Conservation (phyloP, 2,797 vertebrate species). For the Chromobotia macracanthus region DNA sequence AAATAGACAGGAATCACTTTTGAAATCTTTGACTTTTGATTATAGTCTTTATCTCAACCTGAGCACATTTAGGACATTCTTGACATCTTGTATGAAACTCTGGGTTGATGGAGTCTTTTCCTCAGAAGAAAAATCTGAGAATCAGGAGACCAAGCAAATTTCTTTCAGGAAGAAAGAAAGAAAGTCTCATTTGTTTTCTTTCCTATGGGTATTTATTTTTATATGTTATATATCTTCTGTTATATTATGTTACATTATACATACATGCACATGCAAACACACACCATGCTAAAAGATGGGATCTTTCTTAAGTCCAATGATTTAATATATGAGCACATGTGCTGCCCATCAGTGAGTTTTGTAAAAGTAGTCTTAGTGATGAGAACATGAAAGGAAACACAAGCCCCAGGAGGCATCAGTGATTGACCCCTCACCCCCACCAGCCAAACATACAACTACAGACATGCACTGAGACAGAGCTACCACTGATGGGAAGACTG, state of each 20-base stretch:
- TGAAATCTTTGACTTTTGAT: not conserved
- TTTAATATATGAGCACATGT: conserved; percentile 22
- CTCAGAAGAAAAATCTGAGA: too few species aligned
- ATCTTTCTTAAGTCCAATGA: not conserved
- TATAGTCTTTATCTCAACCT: not conserved
- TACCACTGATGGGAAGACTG: not conserved
- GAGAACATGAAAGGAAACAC: conserved; percentile 66
- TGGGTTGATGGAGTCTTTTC: too few species aligned
- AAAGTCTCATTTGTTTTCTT: not conserved
- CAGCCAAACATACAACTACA: conserved; percentile 27
- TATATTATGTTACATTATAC: too few species aligned
- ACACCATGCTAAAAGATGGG: not conserved
- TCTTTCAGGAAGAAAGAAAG: too few species aligned
- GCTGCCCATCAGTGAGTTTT: not conserved
- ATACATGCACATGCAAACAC: conserved; percentile 46
- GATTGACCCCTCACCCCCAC: conserved; percentile 25
- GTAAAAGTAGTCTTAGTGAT: conserved; percentile 60
- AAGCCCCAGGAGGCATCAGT: conserved; percentile 35
- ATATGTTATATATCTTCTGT: too few species aligned
- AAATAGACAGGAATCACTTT: too few species aligned
- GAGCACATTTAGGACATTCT: not conserved
- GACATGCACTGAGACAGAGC: conserved; percentile 1
- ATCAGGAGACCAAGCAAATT: too few species aligned
- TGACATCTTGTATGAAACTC: not conserved
- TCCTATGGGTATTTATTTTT: too few species aligned